phyloP scores from a whole-genome alignment of 30 jellyfish, hydroid and myxozoan genomes.

The Sanderia malayensis region DNA sequence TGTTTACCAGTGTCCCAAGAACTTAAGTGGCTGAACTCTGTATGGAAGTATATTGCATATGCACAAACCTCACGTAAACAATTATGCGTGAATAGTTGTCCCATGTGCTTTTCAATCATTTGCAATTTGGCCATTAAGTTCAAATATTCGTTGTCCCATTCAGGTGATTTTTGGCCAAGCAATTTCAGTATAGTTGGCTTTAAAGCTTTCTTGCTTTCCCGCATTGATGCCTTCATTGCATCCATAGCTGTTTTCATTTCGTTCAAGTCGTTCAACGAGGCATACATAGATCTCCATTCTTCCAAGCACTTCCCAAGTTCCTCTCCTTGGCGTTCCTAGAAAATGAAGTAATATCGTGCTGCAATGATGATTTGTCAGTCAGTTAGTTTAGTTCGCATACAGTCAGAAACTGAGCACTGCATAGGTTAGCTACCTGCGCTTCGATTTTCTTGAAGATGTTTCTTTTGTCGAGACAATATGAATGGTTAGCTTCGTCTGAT shows the following conservation, averaged over 20 bases:
- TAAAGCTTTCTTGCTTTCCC: background rate
- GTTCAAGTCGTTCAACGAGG: constrained; percentile 3
- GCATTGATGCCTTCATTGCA: constrained; percentile 4
- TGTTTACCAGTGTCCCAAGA: too few species aligned
- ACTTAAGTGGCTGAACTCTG: too few species aligned
- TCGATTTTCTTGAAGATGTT: constrained; percentile 6
- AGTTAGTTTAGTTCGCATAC: too few species aligned
- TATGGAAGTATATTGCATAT: too few species aligned
- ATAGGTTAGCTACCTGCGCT: constrained; percentile 43
- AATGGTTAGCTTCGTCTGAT: background rate
- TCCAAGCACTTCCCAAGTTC: constrained; percentile 7
- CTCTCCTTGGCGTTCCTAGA: constrained; percentile 13
- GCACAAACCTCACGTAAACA: background rate
- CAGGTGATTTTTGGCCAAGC: background rate
- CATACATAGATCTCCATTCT: background rate
- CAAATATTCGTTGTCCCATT: constrained; percentile 13
- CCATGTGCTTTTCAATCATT: background rate
- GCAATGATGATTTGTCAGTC: background rate
- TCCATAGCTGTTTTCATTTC: constrained; percentile 20
- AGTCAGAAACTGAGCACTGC: too few species aligned
- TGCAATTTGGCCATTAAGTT: constrained; percentile 17
- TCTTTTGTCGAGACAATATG: constrained; percentile 14
- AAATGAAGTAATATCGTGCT: background rate
- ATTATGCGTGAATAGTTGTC: background rate
- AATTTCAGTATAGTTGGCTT: background rate